Base-by-base conservation (phyloP, 1,140 invertebrate species). In the Philopotamus ludificatus region DNA sequence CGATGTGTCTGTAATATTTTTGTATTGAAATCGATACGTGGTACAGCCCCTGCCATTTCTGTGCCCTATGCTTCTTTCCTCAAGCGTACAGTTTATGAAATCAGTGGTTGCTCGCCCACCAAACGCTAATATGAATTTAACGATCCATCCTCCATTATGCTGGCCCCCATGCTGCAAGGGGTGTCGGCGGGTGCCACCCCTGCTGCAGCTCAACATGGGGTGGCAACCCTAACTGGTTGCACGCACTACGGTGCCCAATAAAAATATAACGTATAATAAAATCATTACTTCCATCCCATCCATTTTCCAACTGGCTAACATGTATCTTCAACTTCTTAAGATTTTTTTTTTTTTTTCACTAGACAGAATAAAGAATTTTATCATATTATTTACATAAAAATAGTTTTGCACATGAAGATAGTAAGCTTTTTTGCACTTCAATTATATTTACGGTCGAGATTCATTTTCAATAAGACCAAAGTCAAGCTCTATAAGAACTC, bases 191-290 rank as follows among this genome's bases (percentile, higher is more conserved):
- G 20, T 23, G 22, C 44, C 57, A 60, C 44, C 57, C 57, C 25
- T 51, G 18, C 25, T 57, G 21, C 23, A 25, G 23, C 47, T 10
- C 25, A 16, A 20, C 20, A 10, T 42, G 20, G 22, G 8, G 23
- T 23, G 25, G 8, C 20, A 42, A 12, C 12, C 9, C 22, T 20
- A 47, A 44, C 58, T 62, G 45, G 47, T 18, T 53, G 60, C 60
- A 15, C 10, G 50, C 60, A 63, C 59, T 20, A 20, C 53, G 34
- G 9, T 57, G 61, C 39, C 61, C 61, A 63, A 63, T 63, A 63
- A 63, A 63, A 63, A 54, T 63, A 63, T 63, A 63, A 63, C 61
- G 61, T 63, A 63, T 63, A 63, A 63, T 63, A 63, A 63, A 63
- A 63, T 63, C 61, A 63, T 63, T 63, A 49, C 61, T 63, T 28